Evolutionary conservation across 2,113 vertebrate genomes (phyloP), one percentile per base, ranked within the genome.

Genomic region (Callocephalon fimbriatum): DNA sequence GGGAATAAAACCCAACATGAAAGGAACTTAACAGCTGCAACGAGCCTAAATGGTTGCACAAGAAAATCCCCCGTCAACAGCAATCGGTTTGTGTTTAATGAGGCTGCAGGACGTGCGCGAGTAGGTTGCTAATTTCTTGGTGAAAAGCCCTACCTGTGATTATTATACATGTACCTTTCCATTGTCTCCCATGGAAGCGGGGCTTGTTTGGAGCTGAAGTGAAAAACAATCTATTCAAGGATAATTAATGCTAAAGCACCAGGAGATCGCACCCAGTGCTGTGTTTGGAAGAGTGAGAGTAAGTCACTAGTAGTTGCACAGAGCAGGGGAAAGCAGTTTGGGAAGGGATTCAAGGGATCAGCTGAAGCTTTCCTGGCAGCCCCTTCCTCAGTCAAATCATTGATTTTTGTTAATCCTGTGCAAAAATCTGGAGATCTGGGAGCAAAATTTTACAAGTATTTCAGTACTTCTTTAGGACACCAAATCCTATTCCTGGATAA

Each of bases 1-100:
- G 40, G 35, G 0, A 0, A 26, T 66, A 58, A 62, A 74, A 13
- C 1, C 6, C 10, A 1, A 40, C 54, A 94, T 90, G 80, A 97
- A 97, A 97, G 76, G 90, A 92, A 78, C 93, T 74, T 53, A 96
- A 93, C 96, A 98, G 96, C 94, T 98, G 93, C 93, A 90, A 61
- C 0, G 93, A 96, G 94, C 96, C 67, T 62, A 62, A 87, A 42
- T 59, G 62, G 80, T 25, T 92, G 75, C 91, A 72, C 68, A 91
- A 90, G 86, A 94, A 95, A 95, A 83, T 97, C 91, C 93, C 96
- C 50, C 48, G 86, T 87, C 95, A 97, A 47, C 48, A 8, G 4
- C 93, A 80, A 87, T 76, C 8, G 12, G 48, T 95, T 97, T 92
- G 74, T 77, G 85, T 91, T 92, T 96, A 95, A 96, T 96, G 95